Evolutionary conservation across 2,888 invertebrate genomes (phyloP), one percentile per base, ranked within the genome.

Genomic region (Altica lythri): DNA sequence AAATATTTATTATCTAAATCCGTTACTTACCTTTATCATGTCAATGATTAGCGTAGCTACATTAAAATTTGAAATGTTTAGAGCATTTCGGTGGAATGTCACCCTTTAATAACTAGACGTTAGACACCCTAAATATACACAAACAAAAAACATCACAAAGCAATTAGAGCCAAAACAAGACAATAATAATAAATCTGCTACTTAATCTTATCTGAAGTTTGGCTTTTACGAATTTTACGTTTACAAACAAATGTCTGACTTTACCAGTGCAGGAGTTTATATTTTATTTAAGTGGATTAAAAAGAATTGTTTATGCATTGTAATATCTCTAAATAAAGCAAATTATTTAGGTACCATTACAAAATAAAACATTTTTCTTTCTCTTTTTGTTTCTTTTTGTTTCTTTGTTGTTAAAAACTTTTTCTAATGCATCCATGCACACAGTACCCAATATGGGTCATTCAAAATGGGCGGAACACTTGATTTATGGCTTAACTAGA

Each of bases 201-300:
- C 47, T 14, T 22, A 52, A 56, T 52, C 56, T 56, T 56, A 56
- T 56, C 56, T n/a, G n/a, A n/a, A n/a, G n/a, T n/a, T n/a, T n/a
- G n/a, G n/a, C n/a, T 54, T 35, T 18, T 12, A 12, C 37, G 37
- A 27, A 45, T 30, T 54, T 32, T 34, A 17, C 16, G 44, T 38
- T 45, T 25, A 47, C 44, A 40, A 55, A 55, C 40, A 40, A 55
- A 45, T 50, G 45, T 43, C 34, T n/a, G 17, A 6, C 13, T 17
- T 12, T 8, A 14, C 29, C n/a, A n/a, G n/a, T n/a, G n/a, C 45
- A 32, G 45, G 2, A 2, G 1, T 29, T 29, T 10, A 29, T 9
- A 10, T 9, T 29, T 29, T 9, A 10, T 29, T 29, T 29, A 9
- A 29, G 29, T n/a, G n/a, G n/a, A n/a, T n/a, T n/a, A n/a, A n/a